These are phyloP conservation scores for Oryzias celebensis DNA, from an alignment of 2,113 vertebrate genomes.

Conservation along the genomic window DNA sequence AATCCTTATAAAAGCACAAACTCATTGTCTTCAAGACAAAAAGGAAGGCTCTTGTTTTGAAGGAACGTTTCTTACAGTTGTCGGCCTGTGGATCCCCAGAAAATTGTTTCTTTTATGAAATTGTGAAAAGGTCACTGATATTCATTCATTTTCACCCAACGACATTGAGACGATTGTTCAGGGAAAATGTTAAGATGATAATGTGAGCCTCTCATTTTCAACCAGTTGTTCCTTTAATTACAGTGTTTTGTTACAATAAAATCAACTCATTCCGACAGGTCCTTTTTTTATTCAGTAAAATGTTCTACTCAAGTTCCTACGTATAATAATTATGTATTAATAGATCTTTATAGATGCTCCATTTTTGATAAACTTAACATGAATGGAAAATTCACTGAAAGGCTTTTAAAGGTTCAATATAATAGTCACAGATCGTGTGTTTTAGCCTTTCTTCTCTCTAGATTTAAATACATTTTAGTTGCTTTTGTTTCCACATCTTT, in stretches of 20 bases:
- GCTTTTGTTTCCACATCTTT: too few species aligned
- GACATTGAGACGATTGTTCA: slow-evolving; percentile 53
- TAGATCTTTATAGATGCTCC: slow-evolving; percentile 5
- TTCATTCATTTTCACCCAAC: slow-evolving; percentile 60
- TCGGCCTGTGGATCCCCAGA: slow-evolving; percentile 44
- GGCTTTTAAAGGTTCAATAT: not conserved
- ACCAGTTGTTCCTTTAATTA: slow-evolving; percentile 65
- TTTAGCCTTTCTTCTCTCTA: too few species aligned
- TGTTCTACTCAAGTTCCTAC: slow-evolving; percentile 7
- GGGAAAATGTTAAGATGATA: slow-evolving; percentile 63
- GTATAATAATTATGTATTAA: slow-evolving; percentile 13
- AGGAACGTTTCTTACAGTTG: slow-evolving; percentile 47
- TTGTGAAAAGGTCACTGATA: slow-evolving; percentile 53
- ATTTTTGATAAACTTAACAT: not conserved
- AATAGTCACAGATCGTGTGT: not conserved
- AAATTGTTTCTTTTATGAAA: slow-evolving; percentile 56
- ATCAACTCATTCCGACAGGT: slow-evolving; percentile 56
- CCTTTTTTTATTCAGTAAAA: slow-evolving; percentile 29
- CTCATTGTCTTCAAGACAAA: slow-evolving; percentile 69
- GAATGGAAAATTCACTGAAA: not conserved
- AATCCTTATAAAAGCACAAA: slow-evolving; percentile 61
- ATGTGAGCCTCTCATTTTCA: slow-evolving; percentile 56
- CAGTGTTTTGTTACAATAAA: slow-evolving; percentile 63
- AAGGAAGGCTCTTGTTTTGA: slow-evolving; percentile 58
- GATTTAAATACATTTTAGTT: too few species aligned